Evolutionary conservation across 2,797 vertebrate genomes (phyloP), one percentile per base, ranked within the genome.

Genomic region (Molossus alvarezi): DNA sequence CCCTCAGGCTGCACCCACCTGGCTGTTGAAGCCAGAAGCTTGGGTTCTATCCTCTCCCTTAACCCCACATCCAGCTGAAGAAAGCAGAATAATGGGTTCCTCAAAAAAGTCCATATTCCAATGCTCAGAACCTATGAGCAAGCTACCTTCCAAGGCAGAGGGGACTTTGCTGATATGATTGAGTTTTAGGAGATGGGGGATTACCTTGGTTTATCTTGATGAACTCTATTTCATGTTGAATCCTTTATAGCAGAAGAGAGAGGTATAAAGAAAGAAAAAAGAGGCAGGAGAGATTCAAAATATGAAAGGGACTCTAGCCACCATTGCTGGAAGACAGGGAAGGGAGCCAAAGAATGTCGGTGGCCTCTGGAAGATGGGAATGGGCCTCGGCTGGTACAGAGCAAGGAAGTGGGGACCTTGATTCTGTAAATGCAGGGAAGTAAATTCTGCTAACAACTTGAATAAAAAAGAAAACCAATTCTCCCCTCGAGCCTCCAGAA

Each of bases 11-110:
- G 33, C 27, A 69, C 71, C 14, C 10, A 58, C 21, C 23, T n/a
- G 41, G 29, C 53, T 76, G 11, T 51, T 55, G 48, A 87, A 95
- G 65, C 85, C 57, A 90, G 60, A 96, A 87, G 95, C 27, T 33
- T 75, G 58, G 60, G n/a, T 64, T 91, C 33, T 87, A 23, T 15
- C 25, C 57, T 83, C 60, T 87, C 17, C 45, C 27, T 27, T 65
- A 73, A 71, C 5, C 4, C 6, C 60, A 88, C 8, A 57, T 84
- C 41, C 53, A 81, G 1, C 7, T 79, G 25, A 1, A 76, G 37
- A 90, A 88, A 6, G 25, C 41, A 86, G 64, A 79, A 88, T 69
- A 84, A 95, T 29, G 27, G 12, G 10, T 75, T 18, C 15, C 29
- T 20, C 27, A 62, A 76, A 90, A 45, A 76, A 51, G 67, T 3